Conservation (phyloP, 2,113 vertebrate species). For the Trogon surrucura region DNA sequence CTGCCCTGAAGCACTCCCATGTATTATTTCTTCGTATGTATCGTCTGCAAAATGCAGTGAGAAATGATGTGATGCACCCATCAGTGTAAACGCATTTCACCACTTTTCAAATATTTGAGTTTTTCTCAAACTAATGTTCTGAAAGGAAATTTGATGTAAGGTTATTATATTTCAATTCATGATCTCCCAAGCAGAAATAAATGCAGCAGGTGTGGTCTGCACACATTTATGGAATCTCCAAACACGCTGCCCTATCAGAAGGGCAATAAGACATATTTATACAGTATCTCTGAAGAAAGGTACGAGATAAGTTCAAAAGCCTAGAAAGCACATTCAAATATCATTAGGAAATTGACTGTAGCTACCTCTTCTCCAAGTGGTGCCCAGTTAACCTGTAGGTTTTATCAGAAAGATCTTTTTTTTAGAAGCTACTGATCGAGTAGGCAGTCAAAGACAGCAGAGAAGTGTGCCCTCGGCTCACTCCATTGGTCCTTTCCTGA, state of each 20-base stretch:
- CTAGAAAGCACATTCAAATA: not conserved
- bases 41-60: not conserved
- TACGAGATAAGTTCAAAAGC: not conserved
- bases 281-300: not conserved
- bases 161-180: not conserved
- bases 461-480: fast-evolving
- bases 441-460: not conserved
- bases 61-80: fast-evolving
- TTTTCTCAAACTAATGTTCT: not conserved
- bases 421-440: not conserved
- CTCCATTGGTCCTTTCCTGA: not conserved
- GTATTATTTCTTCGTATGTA: not conserved
- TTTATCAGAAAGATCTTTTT: not conserved
- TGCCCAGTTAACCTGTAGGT: not conserved
- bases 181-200: not conserved
- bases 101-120: not conserved
- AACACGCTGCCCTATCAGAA: not conserved
- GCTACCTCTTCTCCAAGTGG: not conserved
- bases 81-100: not conserved
- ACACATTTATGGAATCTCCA: not conserved
- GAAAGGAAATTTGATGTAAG: not conserved
- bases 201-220: not conserved
- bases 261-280: not conserved
- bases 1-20: not conserved
- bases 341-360: not conserved